Evolutionary conservation across 2,888 invertebrate genomes (phyloP).

Genomic region (Noctua janthe): DNA sequence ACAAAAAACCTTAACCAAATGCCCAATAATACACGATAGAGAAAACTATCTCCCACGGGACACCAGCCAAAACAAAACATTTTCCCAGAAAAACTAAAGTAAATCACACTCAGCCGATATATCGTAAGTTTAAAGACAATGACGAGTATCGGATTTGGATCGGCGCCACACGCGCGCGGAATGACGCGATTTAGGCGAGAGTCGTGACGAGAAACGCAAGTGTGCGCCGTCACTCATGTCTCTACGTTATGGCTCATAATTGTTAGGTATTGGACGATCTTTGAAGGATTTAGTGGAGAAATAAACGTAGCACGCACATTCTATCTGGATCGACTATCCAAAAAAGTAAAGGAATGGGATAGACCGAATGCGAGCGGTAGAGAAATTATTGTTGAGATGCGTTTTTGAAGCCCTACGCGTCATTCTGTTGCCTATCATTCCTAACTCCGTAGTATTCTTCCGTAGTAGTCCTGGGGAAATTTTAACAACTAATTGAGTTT

Average conservation of each 20-base stretch:
- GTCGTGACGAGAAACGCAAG: constrained; percentile 67
- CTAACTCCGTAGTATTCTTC: background rate
- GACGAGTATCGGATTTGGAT: constrained; percentile 72
- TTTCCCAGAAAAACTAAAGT: constrained; percentile 41
- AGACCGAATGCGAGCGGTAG: background rate
- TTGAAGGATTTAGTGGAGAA: background rate
- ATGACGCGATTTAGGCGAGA: constrained; percentile 67
- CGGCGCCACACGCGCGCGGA: constrained; percentile 69
- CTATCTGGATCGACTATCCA: background rate
- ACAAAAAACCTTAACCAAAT: background rate
- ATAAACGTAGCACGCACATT: background rate
- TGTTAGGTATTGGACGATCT: background rate
- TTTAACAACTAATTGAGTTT: background rate
- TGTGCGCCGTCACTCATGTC: constrained; percentile 50
- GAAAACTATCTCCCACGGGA: background rate
- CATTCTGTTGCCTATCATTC: background rate
- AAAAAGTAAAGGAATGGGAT: too few relatives aligned
- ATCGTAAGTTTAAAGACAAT: constrained; percentile 69
- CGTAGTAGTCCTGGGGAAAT: too few relatives aligned
- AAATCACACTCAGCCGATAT: constrained; percentile 58
- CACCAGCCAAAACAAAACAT: constrained; percentile 9
- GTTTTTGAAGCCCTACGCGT: rapidly evolving
- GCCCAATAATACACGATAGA: background rate
- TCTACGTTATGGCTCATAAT: constrained; percentile 37
- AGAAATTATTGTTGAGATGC: background rate